Evolutionary conservation across 2,888 invertebrate genomes (phyloP).

Genomic region (Pseudococcus viburni): DNA sequence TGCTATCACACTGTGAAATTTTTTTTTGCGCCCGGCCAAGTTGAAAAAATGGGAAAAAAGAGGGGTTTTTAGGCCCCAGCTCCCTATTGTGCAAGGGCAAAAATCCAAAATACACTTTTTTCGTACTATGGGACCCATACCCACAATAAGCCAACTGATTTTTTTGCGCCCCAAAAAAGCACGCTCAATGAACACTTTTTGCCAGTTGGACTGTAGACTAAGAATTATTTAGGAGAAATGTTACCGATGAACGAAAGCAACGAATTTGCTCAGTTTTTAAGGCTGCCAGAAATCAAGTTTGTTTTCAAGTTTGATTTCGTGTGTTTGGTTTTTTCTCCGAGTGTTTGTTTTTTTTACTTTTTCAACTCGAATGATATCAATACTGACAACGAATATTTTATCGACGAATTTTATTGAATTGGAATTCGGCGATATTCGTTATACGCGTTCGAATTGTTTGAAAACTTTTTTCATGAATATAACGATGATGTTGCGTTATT

Average conservation of each 20-base stretch:
- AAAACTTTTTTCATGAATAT: neutral
- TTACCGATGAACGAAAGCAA: neutral
- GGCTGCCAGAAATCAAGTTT: neutral
- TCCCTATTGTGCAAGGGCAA: too few species aligned
- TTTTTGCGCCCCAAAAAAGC: too few species aligned
- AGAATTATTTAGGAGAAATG: neutral
- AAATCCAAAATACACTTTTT: too few species aligned
- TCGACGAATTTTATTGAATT: slow-evolving; percentile 35
- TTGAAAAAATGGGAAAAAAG: too few species aligned
- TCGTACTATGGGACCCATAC: too few species aligned
- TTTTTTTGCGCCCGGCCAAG: too few species aligned
- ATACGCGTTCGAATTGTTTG: slow-evolving; percentile 8
- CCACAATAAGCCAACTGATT: too few species aligned
- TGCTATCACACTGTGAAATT: too few species aligned
- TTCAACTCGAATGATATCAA: neutral
- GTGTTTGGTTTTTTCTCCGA: neutral
- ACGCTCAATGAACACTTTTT: too few species aligned
- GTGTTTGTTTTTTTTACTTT: neutral
- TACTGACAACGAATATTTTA: slow-evolving; percentile 22
- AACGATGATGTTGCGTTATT: slow-evolving; percentile 36
- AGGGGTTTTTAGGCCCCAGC: too few species aligned
- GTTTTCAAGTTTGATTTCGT: slow-evolving; percentile 23
- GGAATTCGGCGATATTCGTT: neutral
- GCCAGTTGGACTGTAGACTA: too few species aligned
- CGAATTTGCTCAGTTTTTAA: neutral